Base-by-base conservation (phyloP, 2,888 invertebrate genomes). In the Brachypalpus laphriformis region DNA sequence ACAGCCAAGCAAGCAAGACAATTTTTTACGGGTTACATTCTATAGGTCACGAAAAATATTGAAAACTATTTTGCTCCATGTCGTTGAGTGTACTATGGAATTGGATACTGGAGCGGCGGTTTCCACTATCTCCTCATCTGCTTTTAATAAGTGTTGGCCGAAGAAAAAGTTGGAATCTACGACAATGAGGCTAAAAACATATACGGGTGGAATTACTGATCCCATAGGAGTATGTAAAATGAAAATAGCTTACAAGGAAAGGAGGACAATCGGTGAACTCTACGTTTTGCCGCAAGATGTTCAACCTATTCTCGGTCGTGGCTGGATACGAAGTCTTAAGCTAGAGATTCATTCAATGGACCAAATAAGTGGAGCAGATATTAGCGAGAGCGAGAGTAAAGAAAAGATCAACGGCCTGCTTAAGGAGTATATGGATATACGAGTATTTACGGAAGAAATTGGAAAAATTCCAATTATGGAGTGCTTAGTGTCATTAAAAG, bases 81-180 rank as follows among this genome's bases (percentile, higher is more conserved):
- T 31, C 20, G 22, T 47, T 34, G 34, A 70, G 3, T 34, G 31
- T 7, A 57, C 45, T 6, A 68, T 68, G 66, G 66, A 68, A 18
- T 16, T 70, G 14, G 57, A 70, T 57, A 70, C 68, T 0, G 68
- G 68, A 5, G 68, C 68, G 1, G 68, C 56, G 6, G 56, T 70
- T 18, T 56, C 45, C 14, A 70, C 70, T 3, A 57, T 59, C 0
- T 59, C 47, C 5, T 11, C 9, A 47, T 7, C 5, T 45, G 7
- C 2, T 22, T 42, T 54, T 22, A 31, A 45, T 9, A 70, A 45
- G 2, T 42, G 1, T 28, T 56, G 37, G 28, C 37, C 37, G 9
- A 22, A 22, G 0, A 54, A 51, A 11, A 49, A 18, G 0, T 25
- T 22, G 5, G 9, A 51, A 51, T 0, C 66, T 5, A 25, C 51